Base-by-base conservation (phyloP, 92 coral and sea anemone genomes). In the Palythoa heliodiscus region DNA sequence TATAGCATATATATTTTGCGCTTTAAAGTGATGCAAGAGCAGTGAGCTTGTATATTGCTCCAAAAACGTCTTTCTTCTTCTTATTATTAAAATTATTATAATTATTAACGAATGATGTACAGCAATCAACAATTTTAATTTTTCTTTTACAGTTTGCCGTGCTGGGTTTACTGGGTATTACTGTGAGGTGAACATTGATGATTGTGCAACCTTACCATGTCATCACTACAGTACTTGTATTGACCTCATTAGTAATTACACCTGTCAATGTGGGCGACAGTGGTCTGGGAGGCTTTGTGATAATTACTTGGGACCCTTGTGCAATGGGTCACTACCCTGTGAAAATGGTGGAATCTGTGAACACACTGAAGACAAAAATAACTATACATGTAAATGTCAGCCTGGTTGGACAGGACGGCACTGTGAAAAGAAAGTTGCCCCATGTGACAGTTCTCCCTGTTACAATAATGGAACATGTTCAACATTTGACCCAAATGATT, bases 81-180 rank as follows among this genome's bases (percentile, higher is more conserved):
- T n/a, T n/a, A n/a, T n/a, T 52, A 52, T 52, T 11, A 52, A 52
- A 20, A 19, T 7, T 8, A 52, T 52, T 52, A 52, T 52, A 52
- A 52, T 55, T 9, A 55, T 55, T 55, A 12, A 12, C 13, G 19
- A 12, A 7, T 60, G 0, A 14, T 16, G 8, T 17, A 4, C 4
- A 15, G 3, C 6, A 1, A 17, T 60, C 67, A 63, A 63, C 8
- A 19, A 63, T 7, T 10, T 60, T 12, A 15, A n/a, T 17, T 9
- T 74, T 7, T 23, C 69, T 55, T 70, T 71, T 82, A n/a, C 75
- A 95, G 98, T 8, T 0, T 95, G 98, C 66, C 91, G 87, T 1
- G 69, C 90, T 78, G 99, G 99, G 24, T 96, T 87, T 66, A 94
- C 93, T 86, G 99, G 98, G 1, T 87, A 96, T 83, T 96, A 96